Evolutionary conservation across 2,797 vertebrate species (phyloP).

Genomic region (Dryobates pubescens): DNA sequence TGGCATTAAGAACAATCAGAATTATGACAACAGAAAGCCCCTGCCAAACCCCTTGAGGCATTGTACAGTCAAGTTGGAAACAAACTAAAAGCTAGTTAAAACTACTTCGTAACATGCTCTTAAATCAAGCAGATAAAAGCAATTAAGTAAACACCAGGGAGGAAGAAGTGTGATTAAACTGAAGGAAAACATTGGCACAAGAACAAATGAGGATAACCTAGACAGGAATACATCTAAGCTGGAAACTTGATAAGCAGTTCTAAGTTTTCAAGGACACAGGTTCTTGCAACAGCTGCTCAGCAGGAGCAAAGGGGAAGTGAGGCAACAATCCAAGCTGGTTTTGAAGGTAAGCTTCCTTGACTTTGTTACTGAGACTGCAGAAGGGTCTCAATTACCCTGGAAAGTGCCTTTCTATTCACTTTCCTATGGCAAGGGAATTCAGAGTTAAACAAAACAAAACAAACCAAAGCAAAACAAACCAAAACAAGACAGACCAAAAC

Average conservation of each 20-base stretch:
- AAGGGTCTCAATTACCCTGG: not conserved
- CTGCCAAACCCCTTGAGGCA: constrained; percentile 24
- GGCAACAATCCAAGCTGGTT: not conserved
- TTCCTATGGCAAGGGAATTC: not conserved
- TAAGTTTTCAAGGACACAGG: not conserved
- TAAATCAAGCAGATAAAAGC: constrained; percentile 58
- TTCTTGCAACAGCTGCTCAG: not conserved
- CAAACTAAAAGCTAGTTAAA: constrained; percentile 36
- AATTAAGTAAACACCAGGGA: constrained; percentile 42
- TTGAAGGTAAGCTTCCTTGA: not conserved
- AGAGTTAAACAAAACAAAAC: not conserved
- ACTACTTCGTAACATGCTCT: constrained; percentile 17
- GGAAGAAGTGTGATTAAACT: constrained; percentile 9
- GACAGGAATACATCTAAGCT: not conserved
- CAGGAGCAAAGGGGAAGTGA: not conserved
- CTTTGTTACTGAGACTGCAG: not conserved
- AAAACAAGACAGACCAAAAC: no score
- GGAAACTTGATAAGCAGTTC: not conserved
- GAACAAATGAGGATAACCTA: constrained; percentile 5
- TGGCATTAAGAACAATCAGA: not conserved
- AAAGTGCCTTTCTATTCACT: not conserved
- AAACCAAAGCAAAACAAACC: no score
- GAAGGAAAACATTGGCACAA: constrained; percentile 16
- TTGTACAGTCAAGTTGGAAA: constrained; percentile 22
- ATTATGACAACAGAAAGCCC: constrained; percentile 20